Evolutionary conservation across 2,888 invertebrate genomes (phyloP).

Genomic region (Aspidiotus destructor): DNA sequence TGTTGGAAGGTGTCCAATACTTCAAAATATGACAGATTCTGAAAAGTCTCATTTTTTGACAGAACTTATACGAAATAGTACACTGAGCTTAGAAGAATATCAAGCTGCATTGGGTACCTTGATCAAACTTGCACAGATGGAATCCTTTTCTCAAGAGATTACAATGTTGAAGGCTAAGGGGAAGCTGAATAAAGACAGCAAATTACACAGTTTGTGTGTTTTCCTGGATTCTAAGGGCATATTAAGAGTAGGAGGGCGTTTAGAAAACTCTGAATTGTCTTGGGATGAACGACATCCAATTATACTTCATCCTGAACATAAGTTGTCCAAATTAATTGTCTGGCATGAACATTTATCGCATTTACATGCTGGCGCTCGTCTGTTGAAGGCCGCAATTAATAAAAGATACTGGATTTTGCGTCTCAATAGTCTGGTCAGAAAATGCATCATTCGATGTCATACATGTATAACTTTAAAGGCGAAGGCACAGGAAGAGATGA

Average conservation of each 20-base stretch:
- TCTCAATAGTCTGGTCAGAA: not conserved
- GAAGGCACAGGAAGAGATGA: slow-evolving; percentile 33
- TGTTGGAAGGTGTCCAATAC: too few species aligned
- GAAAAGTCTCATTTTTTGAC: not conserved
- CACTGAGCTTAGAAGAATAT: not conserved
- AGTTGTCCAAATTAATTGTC: slow-evolving; percentile 31
- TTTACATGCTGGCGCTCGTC: slow-evolving; percentile 35
- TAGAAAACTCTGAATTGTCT: slow-evolving; percentile 32
- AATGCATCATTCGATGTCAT: not conserved
- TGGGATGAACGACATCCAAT: slow-evolving; percentile 34
- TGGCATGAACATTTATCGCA: slow-evolving; percentile 34
- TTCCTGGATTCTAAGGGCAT: slow-evolving; percentile 35
- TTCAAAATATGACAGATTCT: too few species aligned
- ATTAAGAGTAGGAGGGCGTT: slow-evolving; percentile 36
- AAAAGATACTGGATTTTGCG: not conserved
- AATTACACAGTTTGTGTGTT: slow-evolving; percentile 25
- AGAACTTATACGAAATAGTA: too few species aligned
- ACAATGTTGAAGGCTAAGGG: not conserved
- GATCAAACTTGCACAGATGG: not conserved
- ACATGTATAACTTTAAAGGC: not conserved
- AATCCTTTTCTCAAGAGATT: not conserved
- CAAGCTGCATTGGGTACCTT: not conserved
- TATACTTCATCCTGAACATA: slow-evolving; percentile 29
- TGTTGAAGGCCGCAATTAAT: not conserved
- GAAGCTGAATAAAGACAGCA: not conserved